phyloP scores from a whole-genome alignment of 2,797 vertebrate genomes.

The Podargus strigoides region DNA sequence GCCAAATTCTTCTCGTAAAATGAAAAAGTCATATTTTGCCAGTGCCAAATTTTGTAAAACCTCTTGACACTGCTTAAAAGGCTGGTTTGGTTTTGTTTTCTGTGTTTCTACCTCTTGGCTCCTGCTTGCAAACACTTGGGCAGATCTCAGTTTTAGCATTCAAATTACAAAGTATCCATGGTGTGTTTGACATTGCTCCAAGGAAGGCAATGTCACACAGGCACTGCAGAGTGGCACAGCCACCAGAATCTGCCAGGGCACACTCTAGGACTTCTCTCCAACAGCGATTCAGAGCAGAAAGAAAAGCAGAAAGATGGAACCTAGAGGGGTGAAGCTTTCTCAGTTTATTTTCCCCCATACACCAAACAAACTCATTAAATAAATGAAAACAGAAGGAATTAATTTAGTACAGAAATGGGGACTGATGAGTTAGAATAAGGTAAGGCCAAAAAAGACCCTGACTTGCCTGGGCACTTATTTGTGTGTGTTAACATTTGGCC shows the following conservation, averaged over 20 bases:
- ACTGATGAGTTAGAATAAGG: not conserved
- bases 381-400: not conserved
- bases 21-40: not conserved
- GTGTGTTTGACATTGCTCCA: conserved; percentile 46
- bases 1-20: conserved; percentile 1
- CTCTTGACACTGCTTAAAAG: conserved; percentile 8
- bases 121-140: not conserved
- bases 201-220: not conserved
- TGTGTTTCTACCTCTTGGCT: conserved; percentile 42
- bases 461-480: not conserved
- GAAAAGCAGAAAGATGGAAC: not conserved
- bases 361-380: not conserved
- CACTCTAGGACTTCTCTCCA: not conserved
- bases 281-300: not conserved
- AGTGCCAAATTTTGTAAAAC: conserved; percentile 10
- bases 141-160: conserved; percentile 61
- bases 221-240: not conserved
- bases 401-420: not conserved
- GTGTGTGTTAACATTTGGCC: not conserved
- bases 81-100: not conserved
- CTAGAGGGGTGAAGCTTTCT: not conserved
- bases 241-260: not conserved
- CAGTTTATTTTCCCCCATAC: not conserved
- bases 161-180: conserved; percentile 62
- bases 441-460: not conserved